Conservation (phyloP, 2,797 vertebrate genomes). For the Apogon talboti region DNA sequence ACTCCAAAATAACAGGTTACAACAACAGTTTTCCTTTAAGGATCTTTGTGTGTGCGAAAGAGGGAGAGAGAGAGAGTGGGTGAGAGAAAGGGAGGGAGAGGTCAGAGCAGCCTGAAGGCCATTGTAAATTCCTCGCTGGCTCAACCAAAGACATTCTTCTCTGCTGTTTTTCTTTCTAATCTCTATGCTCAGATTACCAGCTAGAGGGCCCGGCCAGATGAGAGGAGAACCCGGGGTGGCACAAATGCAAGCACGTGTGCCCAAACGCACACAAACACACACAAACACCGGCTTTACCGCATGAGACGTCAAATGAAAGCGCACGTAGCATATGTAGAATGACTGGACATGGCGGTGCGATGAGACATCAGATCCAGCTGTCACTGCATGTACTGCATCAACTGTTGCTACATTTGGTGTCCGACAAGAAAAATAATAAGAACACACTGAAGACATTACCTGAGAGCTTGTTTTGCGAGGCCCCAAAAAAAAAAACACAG, state of each 20-base stretch:
- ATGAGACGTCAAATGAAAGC: not conserved
- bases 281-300: slow-evolving; percentile 7
- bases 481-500: slow-evolving; percentile 62
- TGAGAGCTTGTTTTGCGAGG: slow-evolving; percentile 63
- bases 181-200: slow-evolving; percentile 83
- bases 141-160: slow-evolving; percentile 83
- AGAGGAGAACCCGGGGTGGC: slow-evolving; percentile 65
- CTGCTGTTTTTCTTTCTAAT: slow-evolving; percentile 82
- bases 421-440: too few relatives aligned
- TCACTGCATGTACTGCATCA: too few relatives aligned
- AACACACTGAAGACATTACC: slow-evolving; percentile 81
- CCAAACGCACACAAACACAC: slow-evolving; percentile 42
- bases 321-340: not conserved
- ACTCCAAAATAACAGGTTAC: slow-evolving; percentile 3
- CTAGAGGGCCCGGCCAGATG: slow-evolving; percentile 78
- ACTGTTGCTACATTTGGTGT: too few relatives aligned
- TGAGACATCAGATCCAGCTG: too few relatives aligned
- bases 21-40: slow-evolving; percentile 21
- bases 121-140: slow-evolving; percentile 81
- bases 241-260: slow-evolving; percentile 64
- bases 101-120: slow-evolving; percentile 82
- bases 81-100: slow-evolving; percentile 64
- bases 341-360: not conserved
- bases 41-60: slow-evolving; percentile 32
- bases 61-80: slow-evolving; percentile 35